Evolutionary conservation across 2,113 vertebrate species (phyloP), one percentile per base, ranked within the genome.

Genomic region (Gymnogyps californianus): DNA sequence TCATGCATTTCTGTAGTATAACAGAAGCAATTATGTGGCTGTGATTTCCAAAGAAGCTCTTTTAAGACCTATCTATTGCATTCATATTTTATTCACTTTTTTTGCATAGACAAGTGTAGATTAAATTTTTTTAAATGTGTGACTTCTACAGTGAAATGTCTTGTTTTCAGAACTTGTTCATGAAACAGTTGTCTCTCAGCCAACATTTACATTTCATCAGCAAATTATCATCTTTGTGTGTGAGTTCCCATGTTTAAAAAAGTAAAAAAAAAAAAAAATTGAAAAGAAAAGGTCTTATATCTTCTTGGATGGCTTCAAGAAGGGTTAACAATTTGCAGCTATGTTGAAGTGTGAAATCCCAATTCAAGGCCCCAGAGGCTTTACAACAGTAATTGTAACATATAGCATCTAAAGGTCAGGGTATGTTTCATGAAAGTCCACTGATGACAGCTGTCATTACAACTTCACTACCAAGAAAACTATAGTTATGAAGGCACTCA

Each of bases 381-480:
- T 75, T 89, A 65, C 49, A 92, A 54, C 9, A 58, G 57, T 90
- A 96, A 96, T 97, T 96, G 82, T 96, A 97, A 95, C 52, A 67
- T 79, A 91, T 26, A 92, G 42, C 72, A 85, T 89, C 42, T 93
- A 98, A 98, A 97, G 96, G 94, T 98, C 97, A 97, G 58, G 58
- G 55, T 96, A 92, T 90, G 67, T 93, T 97, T 97, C 77, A 67
- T 95, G 87, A 90, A 95, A 97, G 86, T 84, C 84, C 91, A 55
- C 84, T 86, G 59, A 95, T 93, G 95, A 98, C 97, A 97, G 91
- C 92, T 98, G 90, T 97, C 97, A 96, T 98, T 98, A 96, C 91
- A 97, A 81, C 83, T 94, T 98, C 79, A 96, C 85, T 97, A 91
- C 65, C 78, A 94, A 97, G 90, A 95, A 97, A 95, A 78, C 57